Conservation (phyloP, 2,797 vertebrate genomes). For the Graptemys geographica region DNA sequence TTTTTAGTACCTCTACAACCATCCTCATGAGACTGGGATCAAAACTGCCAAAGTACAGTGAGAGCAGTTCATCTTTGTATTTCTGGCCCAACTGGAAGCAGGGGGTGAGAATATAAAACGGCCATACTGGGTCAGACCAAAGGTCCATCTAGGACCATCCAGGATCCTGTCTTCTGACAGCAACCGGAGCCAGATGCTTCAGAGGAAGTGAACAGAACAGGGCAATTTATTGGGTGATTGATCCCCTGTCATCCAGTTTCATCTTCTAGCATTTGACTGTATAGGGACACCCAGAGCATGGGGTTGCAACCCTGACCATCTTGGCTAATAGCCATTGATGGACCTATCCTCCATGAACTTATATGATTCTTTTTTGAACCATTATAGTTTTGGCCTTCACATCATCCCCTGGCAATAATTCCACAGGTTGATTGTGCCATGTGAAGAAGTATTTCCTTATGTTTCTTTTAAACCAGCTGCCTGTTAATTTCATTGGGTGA, state of each 20-base stretch:
- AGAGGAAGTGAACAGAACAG: background rate
- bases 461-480: background rate
- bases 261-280: background rate
- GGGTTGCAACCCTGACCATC: background rate
- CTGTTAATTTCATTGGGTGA: background rate
- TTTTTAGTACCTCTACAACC: background rate
- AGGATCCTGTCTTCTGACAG: background rate
- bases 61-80: background rate
- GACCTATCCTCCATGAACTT: background rate
- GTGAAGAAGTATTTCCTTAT: background rate
- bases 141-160: background rate
- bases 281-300: background rate
- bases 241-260: background rate
- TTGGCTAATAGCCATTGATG: background rate
- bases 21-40: background rate
- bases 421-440: background rate
- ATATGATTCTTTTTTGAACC: background rate
- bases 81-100: accelerated
- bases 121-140: background rate
- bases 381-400: background rate
- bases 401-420: background rate
- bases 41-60: background rate
- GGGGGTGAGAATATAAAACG: background rate
- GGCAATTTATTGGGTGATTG: background rate
- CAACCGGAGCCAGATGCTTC: background rate